Conservation (phyloP, 2,113 vertebrate genomes). For the Cryptoleucopteryx plumbea region DNA sequence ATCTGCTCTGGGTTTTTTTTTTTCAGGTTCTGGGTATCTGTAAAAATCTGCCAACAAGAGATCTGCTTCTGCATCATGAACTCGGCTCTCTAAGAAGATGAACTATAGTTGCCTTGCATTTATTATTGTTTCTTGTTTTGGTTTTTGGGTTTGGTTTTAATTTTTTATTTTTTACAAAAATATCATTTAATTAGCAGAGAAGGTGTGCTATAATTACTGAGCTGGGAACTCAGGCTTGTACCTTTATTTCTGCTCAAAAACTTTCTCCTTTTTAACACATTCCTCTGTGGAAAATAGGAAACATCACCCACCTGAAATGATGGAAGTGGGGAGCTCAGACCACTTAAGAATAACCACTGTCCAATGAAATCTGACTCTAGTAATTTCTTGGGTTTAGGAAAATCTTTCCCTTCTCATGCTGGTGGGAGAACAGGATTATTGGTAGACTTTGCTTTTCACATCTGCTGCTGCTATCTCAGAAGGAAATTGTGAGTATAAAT, state of each 20-base stretch:
- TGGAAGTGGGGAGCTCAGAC: background rate
- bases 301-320: background rate
- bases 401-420: background rate
- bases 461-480: background rate
- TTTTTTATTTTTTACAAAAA: background rate
- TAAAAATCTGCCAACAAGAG: background rate
- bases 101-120: background rate
- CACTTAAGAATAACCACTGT: background rate
- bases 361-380: background rate
- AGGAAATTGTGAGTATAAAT: constrained; percentile 60
- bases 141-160: background rate
- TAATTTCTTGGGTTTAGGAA: background rate
- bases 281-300: background rate
- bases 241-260: background rate
- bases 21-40: background rate
- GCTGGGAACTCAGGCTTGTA: background rate
- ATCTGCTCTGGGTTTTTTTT: background rate
- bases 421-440: background rate
- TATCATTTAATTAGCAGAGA: background rate
- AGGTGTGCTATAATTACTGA: background rate
- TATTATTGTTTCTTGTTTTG: background rate
- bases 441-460: constrained; percentile 24
- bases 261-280: background rate
- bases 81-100: background rate
- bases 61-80: background rate